Evolutionary conservation across 1,140 invertebrate genomes (phyloP).

Genomic region (Marisa cornuarietis): DNA sequence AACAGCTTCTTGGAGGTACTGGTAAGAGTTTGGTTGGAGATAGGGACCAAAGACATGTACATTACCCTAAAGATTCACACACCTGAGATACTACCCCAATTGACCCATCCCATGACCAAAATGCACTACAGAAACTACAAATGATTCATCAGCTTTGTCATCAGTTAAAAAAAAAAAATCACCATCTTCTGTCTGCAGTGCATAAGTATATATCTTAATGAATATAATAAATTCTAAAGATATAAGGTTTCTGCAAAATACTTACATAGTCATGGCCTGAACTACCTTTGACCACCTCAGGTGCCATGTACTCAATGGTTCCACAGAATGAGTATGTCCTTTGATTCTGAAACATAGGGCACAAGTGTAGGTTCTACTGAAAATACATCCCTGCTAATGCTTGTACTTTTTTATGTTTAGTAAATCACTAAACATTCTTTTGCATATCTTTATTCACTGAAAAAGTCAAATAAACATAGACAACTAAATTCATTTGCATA

Average conservation of each 20-base stretch:
- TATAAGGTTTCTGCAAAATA: slow-evolving; percentile 13
- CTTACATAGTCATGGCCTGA: slow-evolving; percentile 80
- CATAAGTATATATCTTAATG: too few species aligned
- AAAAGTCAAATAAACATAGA: background rate
- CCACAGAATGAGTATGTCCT: slow-evolving; percentile 96
- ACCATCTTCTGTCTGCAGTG: too few species aligned
- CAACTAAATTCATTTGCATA: background rate
- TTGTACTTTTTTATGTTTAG: background rate
- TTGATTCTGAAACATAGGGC: slow-evolving; percentile 50
- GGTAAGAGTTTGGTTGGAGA: too few species aligned
- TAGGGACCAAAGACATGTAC: too few species aligned
- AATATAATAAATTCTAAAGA: background rate
- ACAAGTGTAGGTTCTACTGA: background rate
- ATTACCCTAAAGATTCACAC: too few species aligned
- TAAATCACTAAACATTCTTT: background rate
- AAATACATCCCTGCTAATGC: background rate
- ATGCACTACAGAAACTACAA: too few species aligned
- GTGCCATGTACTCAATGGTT: slow-evolving; percentile 83
- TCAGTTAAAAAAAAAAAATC: too few species aligned
- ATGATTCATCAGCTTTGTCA: too few species aligned
- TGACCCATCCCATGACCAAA: too few species aligned
- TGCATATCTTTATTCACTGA: background rate
- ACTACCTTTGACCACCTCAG: slow-evolving; percentile 63
- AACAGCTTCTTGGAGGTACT: too few species aligned
- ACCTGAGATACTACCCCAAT: too few species aligned